Conservation (phyloP, 2,888 invertebrate genomes). For the Ochropleura leucogaster region DNA sequence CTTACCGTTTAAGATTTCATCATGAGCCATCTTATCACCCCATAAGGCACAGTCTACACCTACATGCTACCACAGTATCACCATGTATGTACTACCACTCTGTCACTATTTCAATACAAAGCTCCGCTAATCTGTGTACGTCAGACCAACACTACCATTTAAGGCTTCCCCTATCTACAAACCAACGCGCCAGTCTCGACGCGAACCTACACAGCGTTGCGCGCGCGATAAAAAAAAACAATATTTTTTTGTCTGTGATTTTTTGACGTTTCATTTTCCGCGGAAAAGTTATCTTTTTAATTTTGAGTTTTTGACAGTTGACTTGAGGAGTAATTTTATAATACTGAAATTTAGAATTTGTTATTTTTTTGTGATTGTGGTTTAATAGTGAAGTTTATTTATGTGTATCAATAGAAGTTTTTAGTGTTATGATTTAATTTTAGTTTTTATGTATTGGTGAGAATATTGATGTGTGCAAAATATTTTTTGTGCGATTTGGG, state of each 20-base stretch:
- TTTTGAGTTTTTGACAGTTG: slow-evolving; percentile 12
- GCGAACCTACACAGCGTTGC: slow-evolving; percentile 74
- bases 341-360: slow-evolving; percentile 5
- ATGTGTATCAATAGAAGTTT: slow-evolving; percentile 20
- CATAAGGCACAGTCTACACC: slow-evolving; percentile 49
- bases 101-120: slow-evolving; percentile 30
- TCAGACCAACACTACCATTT: slow-evolving; percentile 72
- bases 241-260: slow-evolving; percentile 50
- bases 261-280: slow-evolving; percentile 43
- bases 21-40: slow-evolving; percentile 9
- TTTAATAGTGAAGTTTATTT: slow-evolving; percentile 38
- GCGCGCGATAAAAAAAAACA: slow-evolving; percentile 72
- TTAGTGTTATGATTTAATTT: slow-evolving; percentile 1
- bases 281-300: slow-evolving; percentile 37
- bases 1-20: slow-evolving; percentile 36
- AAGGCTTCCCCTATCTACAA: slow-evolving; percentile 73
- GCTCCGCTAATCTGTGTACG: slow-evolving; percentile 64
- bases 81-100: slow-evolving; percentile 53
- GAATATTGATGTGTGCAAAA: slow-evolving; percentile 27
- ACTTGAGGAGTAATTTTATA: slow-evolving; percentile 1
- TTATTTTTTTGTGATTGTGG: slow-evolving; percentile 28
- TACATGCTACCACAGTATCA: slow-evolving; percentile 40
- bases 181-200: slow-evolving; percentile 76
- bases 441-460: slow-evolving; percentile 37
- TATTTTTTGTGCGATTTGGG: slow-evolving; percentile 32